phyloP scores from a whole-genome alignment of 2,888 invertebrate genomes.

The Dynastes hyllus region DNA sequence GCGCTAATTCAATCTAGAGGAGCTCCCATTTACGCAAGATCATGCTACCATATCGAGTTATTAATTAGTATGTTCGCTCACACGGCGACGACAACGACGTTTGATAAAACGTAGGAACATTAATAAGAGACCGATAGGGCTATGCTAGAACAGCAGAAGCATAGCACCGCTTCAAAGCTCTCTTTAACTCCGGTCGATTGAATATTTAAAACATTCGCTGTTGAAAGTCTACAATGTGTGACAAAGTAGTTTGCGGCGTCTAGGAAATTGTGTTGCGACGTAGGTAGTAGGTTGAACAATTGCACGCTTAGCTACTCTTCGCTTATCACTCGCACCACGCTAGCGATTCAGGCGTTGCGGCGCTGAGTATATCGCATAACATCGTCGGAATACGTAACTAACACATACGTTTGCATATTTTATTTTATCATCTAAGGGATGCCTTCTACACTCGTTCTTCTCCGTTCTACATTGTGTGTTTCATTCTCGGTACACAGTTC shows the following conservation, averaged over 20 bases:
- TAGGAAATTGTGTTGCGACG: slow-evolving; percentile 25
- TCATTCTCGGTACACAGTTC: background rate
- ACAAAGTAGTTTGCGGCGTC: slow-evolving; percentile 37
- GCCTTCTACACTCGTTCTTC: slow-evolving; percentile 8
- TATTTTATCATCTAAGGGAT: slow-evolving; percentile 5
- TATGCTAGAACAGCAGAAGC: background rate
- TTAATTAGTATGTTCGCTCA: slow-evolving; percentile 1
- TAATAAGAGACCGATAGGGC: background rate
- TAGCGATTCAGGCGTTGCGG: background rate
- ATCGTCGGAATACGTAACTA: slow-evolving; percentile 27
- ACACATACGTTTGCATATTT: slow-evolving; percentile 25
- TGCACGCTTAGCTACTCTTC: slow-evolving; percentile 2
- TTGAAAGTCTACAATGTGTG: slow-evolving; percentile 22
- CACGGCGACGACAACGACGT: background rate
- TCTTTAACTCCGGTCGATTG: slow-evolving; percentile 30
- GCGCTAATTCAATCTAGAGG: background rate
- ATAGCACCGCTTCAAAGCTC: background rate
- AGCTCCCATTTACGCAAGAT: background rate
- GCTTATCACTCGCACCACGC: slow-evolving; percentile 13
- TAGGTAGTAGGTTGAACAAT: slow-evolving; percentile 1
- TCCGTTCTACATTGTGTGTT: background rate
- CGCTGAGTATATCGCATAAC: background rate
- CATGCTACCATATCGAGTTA: slow-evolving; percentile 15
- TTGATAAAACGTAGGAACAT: slow-evolving; percentile 20
- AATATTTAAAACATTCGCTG: slow-evolving; percentile 33